Conservation (phyloP, 2,797 vertebrate species). For the Etheostoma perlongum region DNA sequence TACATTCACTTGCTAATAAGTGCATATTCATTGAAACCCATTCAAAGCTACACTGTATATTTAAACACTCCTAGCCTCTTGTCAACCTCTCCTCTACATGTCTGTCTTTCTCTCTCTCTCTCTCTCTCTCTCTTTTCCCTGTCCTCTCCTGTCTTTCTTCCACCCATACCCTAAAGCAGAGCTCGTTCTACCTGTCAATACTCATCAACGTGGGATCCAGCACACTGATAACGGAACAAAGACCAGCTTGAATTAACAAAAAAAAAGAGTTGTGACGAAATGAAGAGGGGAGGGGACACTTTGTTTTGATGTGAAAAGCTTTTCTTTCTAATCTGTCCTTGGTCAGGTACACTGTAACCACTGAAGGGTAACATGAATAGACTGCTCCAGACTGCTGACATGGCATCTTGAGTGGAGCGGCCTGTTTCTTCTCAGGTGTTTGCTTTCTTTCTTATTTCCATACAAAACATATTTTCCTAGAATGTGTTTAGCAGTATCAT, state of each 20-base stretch:
- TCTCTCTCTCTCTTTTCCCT: neutral
- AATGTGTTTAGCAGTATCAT: neutral
- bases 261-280: constrained; percentile 33
- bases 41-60: constrained; percentile 33
- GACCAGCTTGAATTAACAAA: constrained; percentile 46
- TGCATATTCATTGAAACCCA: constrained; percentile 27
- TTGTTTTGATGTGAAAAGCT: constrained; percentile 62
- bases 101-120: neutral
- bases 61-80: constrained; percentile 35
- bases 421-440: constrained; percentile 11
- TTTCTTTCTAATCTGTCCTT: constrained; percentile 70
- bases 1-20: constrained; percentile 20
- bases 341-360: constrained; percentile 64
- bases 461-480: neutral
- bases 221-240: constrained; percentile 65
- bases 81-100: constrained; percentile 7
- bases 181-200: constrained; percentile 67
- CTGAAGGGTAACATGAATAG: constrained; percentile 55
- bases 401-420: constrained; percentile 8
- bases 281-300: constrained; percentile 17
- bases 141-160: constrained; percentile 35
- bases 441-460: constrained; percentile 22
- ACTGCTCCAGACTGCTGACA: constrained; percentile 53
- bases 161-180: constrained; percentile 38
- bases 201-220: constrained; percentile 62